These are phyloP conservation scores for Idris sp. DNA, from an alignment of 1,140 invertebrate genomes.

Conservation along the genomic window DNA sequence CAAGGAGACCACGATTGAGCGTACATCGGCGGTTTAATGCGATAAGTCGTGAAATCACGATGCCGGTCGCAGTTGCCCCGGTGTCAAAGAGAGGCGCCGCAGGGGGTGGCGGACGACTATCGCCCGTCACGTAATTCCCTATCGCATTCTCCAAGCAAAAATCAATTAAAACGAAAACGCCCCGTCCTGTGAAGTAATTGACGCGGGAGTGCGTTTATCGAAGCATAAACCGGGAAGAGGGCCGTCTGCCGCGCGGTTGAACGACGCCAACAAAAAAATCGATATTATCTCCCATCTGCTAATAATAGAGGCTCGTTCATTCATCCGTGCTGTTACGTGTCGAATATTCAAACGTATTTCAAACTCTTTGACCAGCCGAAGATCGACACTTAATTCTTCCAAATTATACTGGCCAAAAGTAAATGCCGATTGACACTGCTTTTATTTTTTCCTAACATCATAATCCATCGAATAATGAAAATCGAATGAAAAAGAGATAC, in stretches of 20 bases:
- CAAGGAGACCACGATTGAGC: slow-evolving; percentile 40
- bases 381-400: slow-evolving; percentile 52
- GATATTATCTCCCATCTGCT: slow-evolving; percentile 77
- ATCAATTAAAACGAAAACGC: slow-evolving; percentile 74
- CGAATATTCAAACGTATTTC: slow-evolving; percentile 58
- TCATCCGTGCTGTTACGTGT: slow-evolving; percentile 67
- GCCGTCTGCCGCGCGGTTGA: slow-evolving; percentile 53
- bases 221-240: slow-evolving; percentile 70
- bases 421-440: slow-evolving; percentile 1
- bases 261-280: slow-evolving; percentile 71
- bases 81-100: slow-evolving; percentile 27
- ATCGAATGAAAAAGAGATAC: too few relatives aligned
- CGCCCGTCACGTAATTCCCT: slow-evolving; percentile 58
- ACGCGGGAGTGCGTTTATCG: slow-evolving; percentile 73
- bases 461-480: too few relatives aligned
- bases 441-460: too few relatives aligned
- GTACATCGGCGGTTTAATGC: slow-evolving; percentile 49
- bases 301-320: slow-evolving; percentile 75
- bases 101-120: slow-evolving; percentile 26
- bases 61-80: slow-evolving; percentile 38
- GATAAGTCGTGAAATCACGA: slow-evolving; percentile 59
- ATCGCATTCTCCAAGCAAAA: slow-evolving; percentile 63
- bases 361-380: slow-evolving; percentile 32
- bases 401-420: too few relatives aligned
- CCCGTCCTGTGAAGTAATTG: slow-evolving; percentile 73